Evolutionary conservation across 1,140 invertebrate species (phyloP).

Genomic region (Branchinecta lindahli): DNA sequence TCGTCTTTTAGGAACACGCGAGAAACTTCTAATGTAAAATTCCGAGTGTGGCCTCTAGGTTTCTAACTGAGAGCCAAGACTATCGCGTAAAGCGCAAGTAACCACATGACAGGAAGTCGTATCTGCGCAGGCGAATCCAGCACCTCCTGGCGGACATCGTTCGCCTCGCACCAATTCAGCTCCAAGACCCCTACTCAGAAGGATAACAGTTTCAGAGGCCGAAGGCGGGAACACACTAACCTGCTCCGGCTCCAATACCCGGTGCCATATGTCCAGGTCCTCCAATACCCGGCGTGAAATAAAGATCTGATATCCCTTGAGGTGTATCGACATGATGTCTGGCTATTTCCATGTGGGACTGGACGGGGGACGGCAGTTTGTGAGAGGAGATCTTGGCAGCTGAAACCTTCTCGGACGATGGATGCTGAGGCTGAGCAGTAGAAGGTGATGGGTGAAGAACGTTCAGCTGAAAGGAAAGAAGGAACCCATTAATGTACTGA

Average conservation of each 20-base stretch:
- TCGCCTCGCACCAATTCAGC: too few relatives aligned
- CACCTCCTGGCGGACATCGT: too few relatives aligned
- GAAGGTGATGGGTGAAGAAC: constrained; percentile 47
- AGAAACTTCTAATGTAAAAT: too few relatives aligned
- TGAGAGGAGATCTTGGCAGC: constrained; percentile 9
- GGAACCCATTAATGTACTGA: constrained; percentile 3
- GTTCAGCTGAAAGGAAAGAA: constrained; percentile 42
- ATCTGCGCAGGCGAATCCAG: too few relatives aligned
- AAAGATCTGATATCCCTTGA: constrained; percentile 31
- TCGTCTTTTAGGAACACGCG: too few relatives aligned
- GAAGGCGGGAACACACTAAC: constrained; percentile 19
- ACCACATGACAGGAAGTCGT: too few relatives aligned
- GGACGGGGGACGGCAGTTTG: constrained; percentile 32
- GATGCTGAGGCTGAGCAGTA: background rate
- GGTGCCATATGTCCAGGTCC: constrained; percentile 25
- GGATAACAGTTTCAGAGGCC: too few relatives aligned
- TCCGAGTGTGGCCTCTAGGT: too few relatives aligned
- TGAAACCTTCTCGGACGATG: background rate
- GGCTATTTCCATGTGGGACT: constrained; percentile 38
- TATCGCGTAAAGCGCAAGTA: too few relatives aligned
- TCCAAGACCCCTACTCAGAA: too few relatives aligned
- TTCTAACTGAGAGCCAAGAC: too few relatives aligned
- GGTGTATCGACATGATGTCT: constrained; percentile 45
- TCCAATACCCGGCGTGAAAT: constrained; percentile 27
- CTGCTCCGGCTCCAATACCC: constrained; percentile 25